phyloP scores from a whole-genome alignment of 2,113 vertebrate species.

The Rafetus swinhoei region DNA sequence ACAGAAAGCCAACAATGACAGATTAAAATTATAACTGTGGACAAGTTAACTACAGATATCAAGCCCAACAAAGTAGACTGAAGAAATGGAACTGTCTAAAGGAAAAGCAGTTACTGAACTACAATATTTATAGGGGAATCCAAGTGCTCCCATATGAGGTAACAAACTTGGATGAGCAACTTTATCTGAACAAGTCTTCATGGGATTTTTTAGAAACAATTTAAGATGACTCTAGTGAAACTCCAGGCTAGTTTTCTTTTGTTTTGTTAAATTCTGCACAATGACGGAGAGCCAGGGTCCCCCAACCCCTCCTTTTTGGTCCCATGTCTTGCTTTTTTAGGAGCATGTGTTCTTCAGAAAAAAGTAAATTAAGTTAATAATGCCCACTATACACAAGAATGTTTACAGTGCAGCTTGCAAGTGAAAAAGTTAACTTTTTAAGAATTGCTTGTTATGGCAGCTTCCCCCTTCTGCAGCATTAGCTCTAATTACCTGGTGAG shows the following conservation, averaged over 20 bases:
- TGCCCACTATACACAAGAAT: neutral
- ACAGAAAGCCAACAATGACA: neutral
- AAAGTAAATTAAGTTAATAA: neutral
- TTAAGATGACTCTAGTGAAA: neutral
- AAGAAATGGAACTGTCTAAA: neutral
- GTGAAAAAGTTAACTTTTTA: neutral
- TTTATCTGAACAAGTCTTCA: neutral
- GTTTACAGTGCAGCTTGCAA: neutral
- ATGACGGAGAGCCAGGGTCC: neutral
- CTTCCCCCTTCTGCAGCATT: neutral
- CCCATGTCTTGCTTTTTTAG: neutral
- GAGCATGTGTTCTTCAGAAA: neutral
- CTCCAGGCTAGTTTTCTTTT: neutral
- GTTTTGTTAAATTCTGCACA: neutral
- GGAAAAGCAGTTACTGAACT: neutral
- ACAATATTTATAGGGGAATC: neutral
- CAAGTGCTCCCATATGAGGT: neutral
- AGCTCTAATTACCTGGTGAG: conserved; percentile 5
- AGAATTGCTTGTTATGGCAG: neutral
- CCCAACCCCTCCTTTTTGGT: neutral
- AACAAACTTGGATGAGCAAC: neutral
- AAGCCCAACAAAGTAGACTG: neutral
- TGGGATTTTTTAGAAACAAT: neutral
- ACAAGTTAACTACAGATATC: neutral
- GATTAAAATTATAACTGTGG: neutral